Evolutionary conservation across 2,888 invertebrate genomes (phyloP), one percentile per base, ranked within the genome.

Genomic region (Nomada goodeniana): DNA sequence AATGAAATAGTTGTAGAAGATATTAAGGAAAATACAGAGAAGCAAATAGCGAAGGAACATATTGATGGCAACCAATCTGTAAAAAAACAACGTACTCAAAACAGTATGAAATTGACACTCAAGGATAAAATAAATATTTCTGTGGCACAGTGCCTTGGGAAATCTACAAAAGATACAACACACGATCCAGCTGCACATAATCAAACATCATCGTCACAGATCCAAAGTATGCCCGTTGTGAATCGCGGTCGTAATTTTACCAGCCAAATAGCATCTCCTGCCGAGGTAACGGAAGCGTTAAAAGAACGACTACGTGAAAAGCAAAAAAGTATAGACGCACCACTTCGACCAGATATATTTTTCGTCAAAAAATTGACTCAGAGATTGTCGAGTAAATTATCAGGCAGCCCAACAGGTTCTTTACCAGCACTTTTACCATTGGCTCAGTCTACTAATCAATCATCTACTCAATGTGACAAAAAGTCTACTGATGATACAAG

Each of bases 321-420:
- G 76, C 94, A 94, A 57, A 94, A 94, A 79, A 91, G 93, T 68
- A 91, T 94, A 44, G 93, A 94, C 52, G 88, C 92, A 55, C 93
- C 94, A 1, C 92, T 92, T n/a, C 93, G 92, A 2, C 94, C 94
- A 7, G 95, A 95, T 74, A 90, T 94, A 67, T 92, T 95, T 72
- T 95, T 95, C 85, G 94, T 95, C 0, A 94, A 94, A 85, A 95
- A 95, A 88, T 90, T 95, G 52, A 94, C 95, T 0, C 94, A 95
- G 78, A 93, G 95, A 70, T 88, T 95, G 53, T 95, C 95, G 1
- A 94, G 92, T 78, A 94, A 94, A 85, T 85, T 95, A 64, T 89
- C 91, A 2, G 91, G 93, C 64, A 84, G 92, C 11, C 80, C 88
- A 78, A 47, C 80, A 71, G 78, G 69, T 53, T 63, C 89, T 42